Percentiles rank a stretch among this genome's conserved stretches.
These are phyloP conservation scores for Ceratosolen solmsi DNA, from an alignment of 1,140 invertebrate genomes.

Conservation along the genomic window DNA sequence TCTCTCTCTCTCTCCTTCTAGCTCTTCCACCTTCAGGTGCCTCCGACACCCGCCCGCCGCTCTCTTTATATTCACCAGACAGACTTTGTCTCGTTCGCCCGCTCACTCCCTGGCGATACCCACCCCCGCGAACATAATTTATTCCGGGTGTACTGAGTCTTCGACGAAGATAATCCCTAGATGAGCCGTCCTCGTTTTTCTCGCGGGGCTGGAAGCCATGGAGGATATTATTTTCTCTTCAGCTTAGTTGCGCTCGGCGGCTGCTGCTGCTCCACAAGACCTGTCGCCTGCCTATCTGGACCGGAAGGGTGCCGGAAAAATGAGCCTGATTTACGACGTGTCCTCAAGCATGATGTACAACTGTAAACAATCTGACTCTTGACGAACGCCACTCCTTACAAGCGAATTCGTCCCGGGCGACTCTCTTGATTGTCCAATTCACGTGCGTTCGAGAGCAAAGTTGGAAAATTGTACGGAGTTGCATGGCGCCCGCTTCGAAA, in stretches of 20 bases:
- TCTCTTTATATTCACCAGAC: slow-evolving; percentile 42
- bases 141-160: slow-evolving; percentile 25
- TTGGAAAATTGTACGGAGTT: not conserved
- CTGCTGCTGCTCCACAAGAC: not conserved
- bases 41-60: not conserved
- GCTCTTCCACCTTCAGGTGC: not conserved
- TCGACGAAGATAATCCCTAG: slow-evolving; percentile 44
- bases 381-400: not conserved
- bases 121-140: slow-evolving; percentile 39
- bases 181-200: slow-evolving; percentile 18
- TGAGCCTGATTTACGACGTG: slow-evolving; percentile 35
- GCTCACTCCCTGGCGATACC: not conserved
- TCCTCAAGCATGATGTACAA: slow-evolving; percentile 25
- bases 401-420: not conserved
- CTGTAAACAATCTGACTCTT: slow-evolving; percentile 40
- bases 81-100: not conserved
- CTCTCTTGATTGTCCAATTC: slow-evolving; percentile 23
- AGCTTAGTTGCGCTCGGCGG: slow-evolving; percentile 15
- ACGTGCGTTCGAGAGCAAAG: not conserved
- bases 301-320: not conserved
- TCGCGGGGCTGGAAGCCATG: not conserved
- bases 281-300: not conserved
- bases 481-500: not conserved
- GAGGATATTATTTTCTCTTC: slow-evolving; percentile 41
- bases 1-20: too few relatives aligned